These are phyloP conservation scores for Teinopalpus imperialis DNA, from an alignment of 2,888 invertebrate species.

Conservation along the genomic window DNA sequence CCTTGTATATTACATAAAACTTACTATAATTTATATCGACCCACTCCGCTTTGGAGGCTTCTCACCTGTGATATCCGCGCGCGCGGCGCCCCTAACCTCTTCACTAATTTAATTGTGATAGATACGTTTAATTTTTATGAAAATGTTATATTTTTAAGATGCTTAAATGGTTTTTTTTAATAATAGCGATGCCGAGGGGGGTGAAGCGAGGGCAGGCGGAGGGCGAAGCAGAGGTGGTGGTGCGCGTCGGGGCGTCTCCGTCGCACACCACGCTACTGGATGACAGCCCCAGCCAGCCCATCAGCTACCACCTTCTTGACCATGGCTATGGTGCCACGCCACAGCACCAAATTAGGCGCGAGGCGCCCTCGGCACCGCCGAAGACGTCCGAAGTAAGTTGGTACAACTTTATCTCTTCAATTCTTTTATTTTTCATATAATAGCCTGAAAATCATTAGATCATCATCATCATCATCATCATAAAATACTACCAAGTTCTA, in stretches of 20 bases:
- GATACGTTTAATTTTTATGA: constrained; percentile 43
- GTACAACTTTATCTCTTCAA: constrained; percentile 5
- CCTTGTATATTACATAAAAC: constrained; percentile 49
- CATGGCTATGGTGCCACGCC: constrained; percentile 94
- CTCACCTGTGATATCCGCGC: constrained; percentile 72
- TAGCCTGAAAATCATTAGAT: too few relatives aligned
- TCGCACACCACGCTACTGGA: constrained; percentile 76
- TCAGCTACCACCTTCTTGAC: constrained; percentile 90
- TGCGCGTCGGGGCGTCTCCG: constrained; percentile 78
- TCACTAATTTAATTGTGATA: constrained; percentile 74
- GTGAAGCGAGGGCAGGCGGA: constrained; percentile 81
- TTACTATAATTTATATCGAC: constrained; percentile 63
- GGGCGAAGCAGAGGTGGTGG: constrained; percentile 77
- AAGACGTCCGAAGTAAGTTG: constrained; percentile 80
- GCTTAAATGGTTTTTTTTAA: constrained; percentile 36
- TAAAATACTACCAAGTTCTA: too few relatives aligned
- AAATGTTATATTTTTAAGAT: constrained; percentile 34
- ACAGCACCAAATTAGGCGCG: constrained; percentile 84
- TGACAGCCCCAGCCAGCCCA: constrained; percentile 77
- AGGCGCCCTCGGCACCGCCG: constrained; percentile 78
- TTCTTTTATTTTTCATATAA: too few relatives aligned
- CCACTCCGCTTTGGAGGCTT: constrained; percentile 72
- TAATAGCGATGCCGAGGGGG: constrained; percentile 83
- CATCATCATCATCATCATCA: too few relatives aligned
- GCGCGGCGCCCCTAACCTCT: constrained; percentile 80